Percentiles rank a stretch among this genome's conserved stretches.
These are phyloP conservation scores for Protobothrops flavoviridis DNA, from an alignment of 2,113 vertebrate species.

Conservation along the genomic window DNA sequence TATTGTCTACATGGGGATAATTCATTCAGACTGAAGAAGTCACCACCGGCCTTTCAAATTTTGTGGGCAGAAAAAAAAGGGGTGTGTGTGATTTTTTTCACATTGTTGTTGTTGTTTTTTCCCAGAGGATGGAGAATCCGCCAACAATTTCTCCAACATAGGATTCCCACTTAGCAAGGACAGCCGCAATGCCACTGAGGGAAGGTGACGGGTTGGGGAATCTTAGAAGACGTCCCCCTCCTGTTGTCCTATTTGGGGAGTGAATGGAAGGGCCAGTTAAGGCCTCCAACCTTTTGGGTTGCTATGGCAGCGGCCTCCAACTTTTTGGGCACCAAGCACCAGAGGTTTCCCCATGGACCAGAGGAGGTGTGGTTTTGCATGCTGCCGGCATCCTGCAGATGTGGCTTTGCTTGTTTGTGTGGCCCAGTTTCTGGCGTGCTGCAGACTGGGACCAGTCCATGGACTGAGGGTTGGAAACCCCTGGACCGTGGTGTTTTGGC, in stretches of 20 bases:
- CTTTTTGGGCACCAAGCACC: too few relatives aligned
- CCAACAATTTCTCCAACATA: not conserved
- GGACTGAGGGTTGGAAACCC: not conserved
- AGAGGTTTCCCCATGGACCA: not conserved
- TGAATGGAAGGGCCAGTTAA: not conserved
- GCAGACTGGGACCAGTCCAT: not conserved
- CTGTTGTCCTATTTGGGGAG: not conserved
- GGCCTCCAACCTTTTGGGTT: too few relatives aligned
- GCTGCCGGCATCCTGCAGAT: not conserved
- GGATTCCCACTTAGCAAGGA: not conserved
- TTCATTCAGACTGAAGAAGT: not conserved
- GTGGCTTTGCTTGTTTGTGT: not conserved
- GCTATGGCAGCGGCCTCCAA: too few relatives aligned
- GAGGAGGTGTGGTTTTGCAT: not conserved
- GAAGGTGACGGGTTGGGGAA: not conserved
- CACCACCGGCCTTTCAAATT: not conserved
- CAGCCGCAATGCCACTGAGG: not conserved
- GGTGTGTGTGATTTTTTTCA: not conserved
- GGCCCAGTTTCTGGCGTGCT: not conserved
- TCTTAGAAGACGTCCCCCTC: not conserved
- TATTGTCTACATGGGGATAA: not conserved
- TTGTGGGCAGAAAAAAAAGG: not conserved
- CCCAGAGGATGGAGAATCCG: not conserved
- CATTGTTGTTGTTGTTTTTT: not conserved
- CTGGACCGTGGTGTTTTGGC: not conserved